These are phyloP conservation scores for Alectura lathami DNA, from an alignment of 2,113 vertebrate genomes.

Conservation along the genomic window DNA sequence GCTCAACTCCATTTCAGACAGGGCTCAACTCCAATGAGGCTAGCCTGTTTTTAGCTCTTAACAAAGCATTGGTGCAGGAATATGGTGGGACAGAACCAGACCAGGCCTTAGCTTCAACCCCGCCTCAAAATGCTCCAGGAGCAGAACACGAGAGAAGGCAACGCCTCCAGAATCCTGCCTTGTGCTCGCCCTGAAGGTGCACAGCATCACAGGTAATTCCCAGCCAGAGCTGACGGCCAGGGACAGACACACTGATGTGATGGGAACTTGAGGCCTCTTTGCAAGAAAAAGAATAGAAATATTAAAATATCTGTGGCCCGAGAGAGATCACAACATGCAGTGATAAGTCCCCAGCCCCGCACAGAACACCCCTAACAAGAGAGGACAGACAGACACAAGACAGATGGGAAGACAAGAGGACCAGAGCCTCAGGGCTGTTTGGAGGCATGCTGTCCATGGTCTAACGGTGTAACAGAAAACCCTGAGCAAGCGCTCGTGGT, in stretches of 20 bases:
- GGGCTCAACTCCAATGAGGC: conserved; percentile 29
- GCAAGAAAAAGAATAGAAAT: neutral
- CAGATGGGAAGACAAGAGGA: neutral
- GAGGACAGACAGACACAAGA: neutral
- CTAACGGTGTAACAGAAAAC: conserved; percentile 16
- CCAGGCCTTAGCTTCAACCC: neutral
- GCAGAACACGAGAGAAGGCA: neutral
- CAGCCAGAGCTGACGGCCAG: neutral
- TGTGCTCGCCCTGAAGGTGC: neutral
- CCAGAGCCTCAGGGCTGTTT: neutral
- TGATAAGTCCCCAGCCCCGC: neutral
- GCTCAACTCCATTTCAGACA: conserved; percentile 11
- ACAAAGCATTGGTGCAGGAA: neutral
- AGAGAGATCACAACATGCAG: neutral
- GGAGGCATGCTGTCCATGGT: neutral
- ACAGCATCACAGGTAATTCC: neutral
- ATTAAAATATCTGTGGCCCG: neutral
- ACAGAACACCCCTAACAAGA: neutral
- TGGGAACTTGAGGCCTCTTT: neutral
- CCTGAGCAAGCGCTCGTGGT: neutral
- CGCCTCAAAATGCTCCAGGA: neutral
- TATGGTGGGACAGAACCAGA: neutral
- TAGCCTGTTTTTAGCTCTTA: neutral
- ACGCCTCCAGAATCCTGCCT: neutral
- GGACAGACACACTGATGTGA: fast-evolving